phyloP scores from a whole-genome alignment of 2,113 vertebrate genomes.

The Epinephelus moara region DNA sequence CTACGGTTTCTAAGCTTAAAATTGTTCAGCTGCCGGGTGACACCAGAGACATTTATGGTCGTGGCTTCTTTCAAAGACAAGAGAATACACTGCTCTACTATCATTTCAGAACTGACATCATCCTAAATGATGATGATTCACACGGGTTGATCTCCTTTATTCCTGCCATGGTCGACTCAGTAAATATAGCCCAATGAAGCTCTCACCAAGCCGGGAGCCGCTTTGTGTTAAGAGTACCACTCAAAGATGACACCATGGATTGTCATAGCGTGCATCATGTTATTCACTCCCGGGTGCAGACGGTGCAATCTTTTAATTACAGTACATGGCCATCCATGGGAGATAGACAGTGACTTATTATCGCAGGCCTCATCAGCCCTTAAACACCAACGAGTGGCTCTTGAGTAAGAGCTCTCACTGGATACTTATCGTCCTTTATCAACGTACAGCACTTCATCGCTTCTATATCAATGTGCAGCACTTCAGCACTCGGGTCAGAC shows the following conservation, averaged over 20 bases:
- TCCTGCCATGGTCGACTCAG: slow-evolving; percentile 26
- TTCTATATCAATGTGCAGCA: slow-evolving; percentile 24
- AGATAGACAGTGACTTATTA: slow-evolving; percentile 52
- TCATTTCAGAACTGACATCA: slow-evolving; percentile 36
- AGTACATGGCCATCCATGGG: slow-evolving; percentile 10
- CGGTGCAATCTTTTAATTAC: slow-evolving; percentile 62
- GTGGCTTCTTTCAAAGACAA: not conserved
- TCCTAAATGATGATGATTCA: slow-evolving; percentile 46
- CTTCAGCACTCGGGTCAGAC: slow-evolving; percentile 24
- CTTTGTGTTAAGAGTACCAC: slow-evolving; percentile 33
- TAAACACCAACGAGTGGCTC: slow-evolving; percentile 47
- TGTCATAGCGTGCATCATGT: slow-evolving; percentile 43
- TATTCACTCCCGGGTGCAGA: slow-evolving; percentile 50
- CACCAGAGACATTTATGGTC: not conserved
- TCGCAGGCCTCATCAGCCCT: slow-evolving; percentile 19
- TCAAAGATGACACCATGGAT: slow-evolving; percentile 53
- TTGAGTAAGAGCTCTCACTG: slow-evolving; percentile 52
- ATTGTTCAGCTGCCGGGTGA: not conserved
- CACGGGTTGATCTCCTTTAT: slow-evolving; percentile 28
- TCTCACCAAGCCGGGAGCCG: slow-evolving; percentile 20
- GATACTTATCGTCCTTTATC: slow-evolving; percentile 31
- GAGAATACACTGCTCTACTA: not conserved
- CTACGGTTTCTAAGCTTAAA: not conserved
- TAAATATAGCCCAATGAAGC: slow-evolving; percentile 28
- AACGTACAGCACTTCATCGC: not conserved